Evolutionary conservation across 2,113 vertebrate species (phyloP), one percentile per base, ranked within the genome.

Genomic region (Argyrosomus japonicus): DNA sequence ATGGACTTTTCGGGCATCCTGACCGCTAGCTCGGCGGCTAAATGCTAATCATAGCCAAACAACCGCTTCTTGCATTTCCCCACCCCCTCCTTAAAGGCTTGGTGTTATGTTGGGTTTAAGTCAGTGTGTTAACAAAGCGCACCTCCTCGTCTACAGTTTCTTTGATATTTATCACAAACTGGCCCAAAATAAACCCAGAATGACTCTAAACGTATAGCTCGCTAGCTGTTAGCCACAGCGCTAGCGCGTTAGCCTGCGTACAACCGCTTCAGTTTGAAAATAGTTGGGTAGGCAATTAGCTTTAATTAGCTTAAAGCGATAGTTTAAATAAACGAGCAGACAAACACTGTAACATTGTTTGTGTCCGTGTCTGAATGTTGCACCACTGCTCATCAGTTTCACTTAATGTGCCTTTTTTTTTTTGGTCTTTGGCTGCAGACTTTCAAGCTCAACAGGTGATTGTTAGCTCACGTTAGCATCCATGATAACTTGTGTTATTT

Each of bases 401-500:
- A 56, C 36, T 40, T 60, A 4, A 4, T 27, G 21, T 58, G 21
- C 2, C 3, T 56, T 65, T 72, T 60, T 57, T 63, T 45, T 56
- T 21, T 57, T 48, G 36, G 29, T 56, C 43, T 48, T 23, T 69
- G 47, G 3, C 18, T 77, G 50, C 72, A 65, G 67, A 78, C 65
- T 88, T 71, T 65, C 18, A 75, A 57, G 75, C 81, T 92, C 92
- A 94, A 93, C 93, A 94, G 93, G 94, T 92, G 93, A 88, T 11
- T 69, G 89, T 78, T 87, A 12, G 81, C 81, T 82, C 56, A 58
- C 29, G 53, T 71, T 88, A 91, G 90, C 89, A 0, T 36, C 14
- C 4, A 0, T 4, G 27, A 56, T 29, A 74, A 67, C 12, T 48
- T 53, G 0, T 60, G 25, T 36, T 74, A 9, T 78, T 71, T 12